phyloP scores from a whole-genome alignment of 2,797 vertebrate genomes.

The Gymnothorax reevesii region DNA sequence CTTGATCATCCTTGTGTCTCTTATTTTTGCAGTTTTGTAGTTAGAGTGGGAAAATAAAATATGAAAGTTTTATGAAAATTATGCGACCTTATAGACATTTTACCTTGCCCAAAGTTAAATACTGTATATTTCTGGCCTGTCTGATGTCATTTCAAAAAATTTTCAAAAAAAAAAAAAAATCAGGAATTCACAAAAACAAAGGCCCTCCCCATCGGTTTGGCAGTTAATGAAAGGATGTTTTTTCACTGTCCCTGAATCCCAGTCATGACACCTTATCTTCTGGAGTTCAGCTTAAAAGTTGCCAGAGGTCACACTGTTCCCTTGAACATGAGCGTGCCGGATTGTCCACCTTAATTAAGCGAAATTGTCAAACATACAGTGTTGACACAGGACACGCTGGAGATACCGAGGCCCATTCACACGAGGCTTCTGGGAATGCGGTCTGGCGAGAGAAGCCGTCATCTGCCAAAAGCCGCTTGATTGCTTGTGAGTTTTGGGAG shows the following conservation, averaged over 20 bases:
- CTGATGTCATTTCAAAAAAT: no score
- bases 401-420: neutral
- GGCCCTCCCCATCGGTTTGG: neutral
- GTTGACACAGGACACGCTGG: slow-evolving; percentile 43
- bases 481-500: slow-evolving; percentile 54
- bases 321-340: slow-evolving; percentile 39
- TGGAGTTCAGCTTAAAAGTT: slow-evolving; percentile 48
- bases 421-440: slow-evolving; percentile 22
- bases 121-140: no score
- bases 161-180: no score
- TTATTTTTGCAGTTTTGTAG: no score
- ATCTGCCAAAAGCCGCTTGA: slow-evolving; percentile 47
- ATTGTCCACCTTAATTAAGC: slow-evolving; percentile 55
- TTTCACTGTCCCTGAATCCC: slow-evolving; percentile 28
- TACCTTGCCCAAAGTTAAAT: no score
- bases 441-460: slow-evolving; percentile 41
- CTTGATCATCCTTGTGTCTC: no score
- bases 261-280: slow-evolving; percentile 42
- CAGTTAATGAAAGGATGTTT: slow-evolving; percentile 21
- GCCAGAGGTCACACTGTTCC: slow-evolving; percentile 44
- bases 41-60: no score
- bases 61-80: no score
- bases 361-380: slow-evolving; percentile 46
- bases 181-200: neutral
- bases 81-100: no score